These are phyloP conservation scores for Dolichallabes microphthalmus DNA, from an alignment of 2,113 vertebrate genomes.

Conservation along the genomic window DNA sequence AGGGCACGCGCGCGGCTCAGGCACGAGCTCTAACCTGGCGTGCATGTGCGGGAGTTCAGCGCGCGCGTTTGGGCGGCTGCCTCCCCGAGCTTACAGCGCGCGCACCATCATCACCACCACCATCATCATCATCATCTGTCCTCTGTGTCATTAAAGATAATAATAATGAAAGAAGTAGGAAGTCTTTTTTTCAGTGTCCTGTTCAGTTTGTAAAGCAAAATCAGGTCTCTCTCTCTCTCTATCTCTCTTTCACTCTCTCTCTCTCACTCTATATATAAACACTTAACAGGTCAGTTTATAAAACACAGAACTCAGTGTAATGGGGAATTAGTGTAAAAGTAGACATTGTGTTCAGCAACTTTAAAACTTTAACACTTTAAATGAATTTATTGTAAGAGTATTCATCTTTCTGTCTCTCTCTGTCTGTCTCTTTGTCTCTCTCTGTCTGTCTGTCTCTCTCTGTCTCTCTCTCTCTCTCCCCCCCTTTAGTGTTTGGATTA, in stretches of 20 bases:
- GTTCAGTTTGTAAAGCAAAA: neutral
- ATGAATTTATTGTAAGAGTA: no score
- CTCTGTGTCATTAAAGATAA: neutral
- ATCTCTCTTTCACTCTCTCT: no score
- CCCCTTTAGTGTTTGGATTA: slow-evolving; percentile 79
- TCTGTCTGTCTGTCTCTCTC: neutral
- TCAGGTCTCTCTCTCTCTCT: neutral
- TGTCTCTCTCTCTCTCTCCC: neutral
- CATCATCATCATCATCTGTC: neutral
- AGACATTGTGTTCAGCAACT: neutral
- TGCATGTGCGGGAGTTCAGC: neutral
- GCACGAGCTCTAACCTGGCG: neutral
- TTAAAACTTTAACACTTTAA: neutral
- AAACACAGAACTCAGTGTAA: neutral
- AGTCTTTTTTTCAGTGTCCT: no score
- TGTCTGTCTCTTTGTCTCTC: neutral
- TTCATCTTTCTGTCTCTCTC: neutral
- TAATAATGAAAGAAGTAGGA: neutral
- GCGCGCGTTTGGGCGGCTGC: slow-evolving; percentile 22
- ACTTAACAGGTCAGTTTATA: neutral
- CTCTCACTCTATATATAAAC: no score
- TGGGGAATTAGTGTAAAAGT: neutral
- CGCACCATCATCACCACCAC: neutral
- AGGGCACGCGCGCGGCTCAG: no score
- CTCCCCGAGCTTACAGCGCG: neutral